Evolutionary conservation across 2,888 invertebrate genomes (phyloP).

Genomic region (Archaeoteleia sp.): DNA sequence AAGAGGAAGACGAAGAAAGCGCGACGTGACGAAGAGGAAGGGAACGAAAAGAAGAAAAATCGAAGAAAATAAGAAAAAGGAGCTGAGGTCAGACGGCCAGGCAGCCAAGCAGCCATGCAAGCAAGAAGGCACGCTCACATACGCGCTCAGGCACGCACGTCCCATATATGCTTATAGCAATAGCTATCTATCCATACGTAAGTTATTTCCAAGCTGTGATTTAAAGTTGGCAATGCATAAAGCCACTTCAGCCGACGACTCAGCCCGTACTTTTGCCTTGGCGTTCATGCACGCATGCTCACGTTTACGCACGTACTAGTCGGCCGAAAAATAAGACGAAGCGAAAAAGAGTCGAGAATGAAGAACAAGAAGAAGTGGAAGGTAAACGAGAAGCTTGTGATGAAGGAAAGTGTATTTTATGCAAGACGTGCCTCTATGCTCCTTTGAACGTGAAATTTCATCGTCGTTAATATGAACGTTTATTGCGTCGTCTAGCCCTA

Average conservation of each 20-base stretch:
- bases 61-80: constrained; percentile 12
- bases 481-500: too few species aligned
- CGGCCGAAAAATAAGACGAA: constrained; percentile 1
- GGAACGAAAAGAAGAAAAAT: constrained; percentile 8
- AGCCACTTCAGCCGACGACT: constrained; percentile 10
- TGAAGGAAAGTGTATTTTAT: background rate
- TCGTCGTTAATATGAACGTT: too few species aligned
- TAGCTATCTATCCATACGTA: constrained; percentile 31
- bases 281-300: constrained; percentile 8
- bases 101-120: constrained; percentile 4
- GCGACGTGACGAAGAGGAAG: constrained; percentile 14
- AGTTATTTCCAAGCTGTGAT: constrained; percentile 60
- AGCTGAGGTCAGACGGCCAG: constrained; percentile 19
- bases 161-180: constrained; percentile 24
- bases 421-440: background rate
- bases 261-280: constrained; percentile 27
- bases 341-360: constrained; percentile 12
- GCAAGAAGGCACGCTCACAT: constrained; percentile 13
- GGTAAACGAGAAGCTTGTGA: too few species aligned
- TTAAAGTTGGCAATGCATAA: constrained; percentile 62
- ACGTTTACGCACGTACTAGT: constrained; percentile 10
- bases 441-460: too few species aligned
- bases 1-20: constrained; percentile 11
- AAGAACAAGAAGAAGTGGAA: constrained; percentile 7
- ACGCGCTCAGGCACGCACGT: constrained; percentile 13